Evolutionary conservation across 35 echinoderm and acorn worm genomes (phyloP).

Genomic region (Apostichopus californicus): DNA sequence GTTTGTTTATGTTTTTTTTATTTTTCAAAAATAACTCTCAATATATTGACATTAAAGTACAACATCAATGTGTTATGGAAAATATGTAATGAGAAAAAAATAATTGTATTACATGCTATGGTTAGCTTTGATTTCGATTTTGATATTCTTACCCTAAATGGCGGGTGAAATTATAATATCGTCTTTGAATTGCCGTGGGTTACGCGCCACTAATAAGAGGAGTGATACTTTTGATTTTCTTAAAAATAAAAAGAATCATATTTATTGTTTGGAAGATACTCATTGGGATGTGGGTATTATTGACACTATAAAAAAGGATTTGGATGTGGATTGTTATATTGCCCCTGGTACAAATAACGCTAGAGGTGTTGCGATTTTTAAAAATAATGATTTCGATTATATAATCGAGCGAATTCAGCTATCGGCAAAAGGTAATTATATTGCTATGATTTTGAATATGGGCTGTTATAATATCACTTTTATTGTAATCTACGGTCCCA

Average conservation of each 20-base stretch:
- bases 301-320: conserved; percentile 6
- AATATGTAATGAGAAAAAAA: too few relatives aligned
- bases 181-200: not conserved
- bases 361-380: not conserved
- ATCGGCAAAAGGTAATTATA: not conserved
- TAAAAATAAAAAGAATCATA: conserved; percentile 27
- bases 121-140: not conserved
- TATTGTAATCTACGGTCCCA: not conserved
- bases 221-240: conserved; percentile 14
- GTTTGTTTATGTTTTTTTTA: not conserved
- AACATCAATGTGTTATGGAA: not conserved
- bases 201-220: not conserved
- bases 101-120: not conserved
- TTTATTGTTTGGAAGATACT: conserved; percentile 21
- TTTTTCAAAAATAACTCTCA: not conserved
- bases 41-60: not conserved
- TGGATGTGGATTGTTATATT: not conserved
- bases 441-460: conserved; percentile 5
- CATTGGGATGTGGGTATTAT: conserved; percentile 6
- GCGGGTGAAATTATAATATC: conserved; percentile 25
- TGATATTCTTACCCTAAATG: not conserved
- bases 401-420: not conserved
- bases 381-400: conserved; percentile 18
- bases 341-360: conserved; percentile 28
- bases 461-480: conserved; percentile 19